Conservation (phyloP, 2,888 invertebrate genomes). For the Heliothis peltigera region DNA sequence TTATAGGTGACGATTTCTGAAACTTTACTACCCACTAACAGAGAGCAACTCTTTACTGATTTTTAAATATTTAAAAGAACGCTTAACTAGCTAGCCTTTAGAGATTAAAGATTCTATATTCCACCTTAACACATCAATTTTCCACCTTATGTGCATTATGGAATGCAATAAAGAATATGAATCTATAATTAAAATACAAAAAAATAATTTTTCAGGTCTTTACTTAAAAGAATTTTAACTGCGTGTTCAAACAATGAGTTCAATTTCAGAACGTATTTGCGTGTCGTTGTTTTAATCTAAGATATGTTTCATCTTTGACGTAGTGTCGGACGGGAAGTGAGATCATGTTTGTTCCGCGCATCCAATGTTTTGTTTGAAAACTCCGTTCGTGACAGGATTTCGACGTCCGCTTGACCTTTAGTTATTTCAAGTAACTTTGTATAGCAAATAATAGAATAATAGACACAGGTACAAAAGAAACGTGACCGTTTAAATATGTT, state of each 20-base stretch:
- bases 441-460: slow-evolving; percentile 64
- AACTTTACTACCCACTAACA: no score
- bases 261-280: slow-evolving; percentile 17
- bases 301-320: slow-evolving; percentile 59
- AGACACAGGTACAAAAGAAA: slow-evolving; percentile 43
- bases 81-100: no score
- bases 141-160: no score
- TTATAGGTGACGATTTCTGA: no score
- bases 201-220: no score
- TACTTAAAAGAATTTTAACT: no score
- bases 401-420: slow-evolving; percentile 63
- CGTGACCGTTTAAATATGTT: slow-evolving; percentile 51
- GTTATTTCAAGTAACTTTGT: slow-evolving; percentile 61
- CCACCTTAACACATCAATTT: no score
- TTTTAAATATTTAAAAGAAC: no score
- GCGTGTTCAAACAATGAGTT: background rate
- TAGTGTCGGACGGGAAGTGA: slow-evolving; percentile 64
- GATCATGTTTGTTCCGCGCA: slow-evolving; percentile 70
- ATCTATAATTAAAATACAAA: no score
- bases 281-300: slow-evolving; percentile 48
- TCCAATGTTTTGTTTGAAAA: slow-evolving; percentile 63
- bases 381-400: slow-evolving; percentile 62
- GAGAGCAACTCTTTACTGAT: no score
- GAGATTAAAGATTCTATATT: no score
- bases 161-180: no score